Evolutionary conservation across 2,797 vertebrate species (phyloP).

Genomic region (Rhinella marina): DNA sequence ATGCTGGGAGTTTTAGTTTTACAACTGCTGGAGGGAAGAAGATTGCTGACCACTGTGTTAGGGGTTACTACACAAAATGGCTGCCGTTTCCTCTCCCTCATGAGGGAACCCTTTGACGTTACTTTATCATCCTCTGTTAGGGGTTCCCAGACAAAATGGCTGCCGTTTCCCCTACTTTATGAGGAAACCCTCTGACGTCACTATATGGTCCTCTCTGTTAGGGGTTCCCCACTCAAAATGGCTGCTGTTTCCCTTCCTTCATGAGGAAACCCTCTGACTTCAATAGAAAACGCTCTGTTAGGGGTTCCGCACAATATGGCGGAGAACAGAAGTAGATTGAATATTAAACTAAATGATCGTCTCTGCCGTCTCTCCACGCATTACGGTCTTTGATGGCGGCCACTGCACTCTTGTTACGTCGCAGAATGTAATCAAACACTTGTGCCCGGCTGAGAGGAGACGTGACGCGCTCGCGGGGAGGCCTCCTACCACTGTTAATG

Average conservation of each 20-base stretch:
- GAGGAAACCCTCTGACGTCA: too few relatives aligned
- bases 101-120: too few relatives aligned
- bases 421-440: conserved; percentile 52
- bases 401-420: conserved; percentile 32
- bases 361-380: neutral
- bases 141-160: too few relatives aligned
- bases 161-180: too few relatives aligned
- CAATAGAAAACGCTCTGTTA: neutral
- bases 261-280: neutral
- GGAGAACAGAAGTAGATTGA: neutral
- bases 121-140: too few relatives aligned
- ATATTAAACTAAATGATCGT: neutral
- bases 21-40: too few relatives aligned
- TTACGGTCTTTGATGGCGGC: conserved; percentile 14
- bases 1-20: too few relatives aligned
- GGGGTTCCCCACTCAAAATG: neutral
- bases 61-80: too few relatives aligned
- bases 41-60: too few relatives aligned
- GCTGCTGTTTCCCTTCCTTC: neutral
- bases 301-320: neutral
- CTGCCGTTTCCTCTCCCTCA: too few relatives aligned
- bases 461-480: conserved; percentile 58
- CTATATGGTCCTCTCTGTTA: too few relatives aligned
- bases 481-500: conserved; percentile 64
- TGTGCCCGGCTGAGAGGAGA: conserved; percentile 40